These are phyloP conservation scores for Baccha elongata DNA, from an alignment of 2,888 invertebrate genomes.

Conservation along the genomic window DNA sequence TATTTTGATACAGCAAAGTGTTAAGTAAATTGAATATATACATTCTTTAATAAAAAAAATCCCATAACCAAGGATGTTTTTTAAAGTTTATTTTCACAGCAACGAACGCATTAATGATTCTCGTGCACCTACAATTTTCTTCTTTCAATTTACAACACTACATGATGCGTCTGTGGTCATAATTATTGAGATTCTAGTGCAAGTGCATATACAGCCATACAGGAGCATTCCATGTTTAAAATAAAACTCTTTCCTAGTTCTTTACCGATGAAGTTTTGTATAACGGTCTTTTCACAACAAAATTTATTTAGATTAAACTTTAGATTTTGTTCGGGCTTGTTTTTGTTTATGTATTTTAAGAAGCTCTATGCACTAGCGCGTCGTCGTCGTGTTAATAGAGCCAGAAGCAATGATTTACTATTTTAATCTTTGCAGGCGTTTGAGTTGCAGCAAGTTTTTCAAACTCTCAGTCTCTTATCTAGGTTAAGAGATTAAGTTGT, in stretches of 20 bases:
- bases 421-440: conserved; percentile 72
- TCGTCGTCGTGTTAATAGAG: conserved; percentile 64
- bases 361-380: conserved; percentile 36
- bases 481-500: conserved; percentile 71
- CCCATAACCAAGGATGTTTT: too few species aligned
- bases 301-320: conserved; percentile 74
- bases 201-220: neutral
- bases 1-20: too few species aligned
- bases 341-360: conserved; percentile 26
- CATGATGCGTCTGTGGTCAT: neutral
- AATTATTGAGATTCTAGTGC: neutral
- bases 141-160: neutral
- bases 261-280: conserved; percentile 41
- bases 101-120: neutral
- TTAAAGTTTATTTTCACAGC: neutral
- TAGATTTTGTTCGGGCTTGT: conserved; percentile 56
- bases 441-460: conserved; percentile 56
- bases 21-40: too few species aligned
- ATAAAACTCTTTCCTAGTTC: conserved; percentile 10
- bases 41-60: too few species aligned
- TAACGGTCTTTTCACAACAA: conserved; percentile 60
- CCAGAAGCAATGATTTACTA: conserved; percentile 66
- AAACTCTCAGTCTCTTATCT: conserved; percentile 71
- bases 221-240: neutral
- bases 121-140: neutral